Conservation (phyloP, 2,113 vertebrate genomes). For the Pongo abelii region DNA sequence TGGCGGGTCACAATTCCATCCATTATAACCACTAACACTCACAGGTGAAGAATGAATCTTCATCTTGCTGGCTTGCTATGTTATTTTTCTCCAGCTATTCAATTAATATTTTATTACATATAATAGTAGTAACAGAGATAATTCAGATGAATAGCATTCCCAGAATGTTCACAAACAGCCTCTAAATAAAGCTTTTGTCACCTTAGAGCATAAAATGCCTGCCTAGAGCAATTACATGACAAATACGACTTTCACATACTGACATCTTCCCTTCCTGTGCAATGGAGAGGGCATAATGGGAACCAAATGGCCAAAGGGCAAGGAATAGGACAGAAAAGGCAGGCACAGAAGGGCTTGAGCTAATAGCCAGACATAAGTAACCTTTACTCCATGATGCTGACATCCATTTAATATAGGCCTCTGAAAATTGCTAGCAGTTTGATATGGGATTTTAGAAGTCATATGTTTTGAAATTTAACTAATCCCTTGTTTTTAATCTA, state of each 20-base stretch:
- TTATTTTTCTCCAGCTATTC: constrained; percentile 10
- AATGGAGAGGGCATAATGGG: background rate
- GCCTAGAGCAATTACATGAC: background rate
- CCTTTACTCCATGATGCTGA: background rate
- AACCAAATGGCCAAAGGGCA: background rate
- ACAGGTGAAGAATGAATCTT: background rate
- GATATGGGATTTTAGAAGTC: constrained; percentile 52
- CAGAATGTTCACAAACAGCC: background rate
- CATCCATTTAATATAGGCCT: background rate
- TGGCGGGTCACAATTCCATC: background rate
- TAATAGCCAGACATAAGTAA: background rate
- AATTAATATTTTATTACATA: background rate
- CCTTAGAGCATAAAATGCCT: background rate
- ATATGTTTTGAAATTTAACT: constrained; percentile 16
- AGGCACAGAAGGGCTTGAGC: background rate
- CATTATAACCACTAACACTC: background rate
- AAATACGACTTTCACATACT: background rate
- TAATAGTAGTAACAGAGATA: background rate
- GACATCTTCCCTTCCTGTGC: background rate
- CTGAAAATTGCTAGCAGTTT: constrained; percentile 35
- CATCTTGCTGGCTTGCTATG: background rate
- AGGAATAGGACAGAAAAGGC: background rate
- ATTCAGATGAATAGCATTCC: background rate
- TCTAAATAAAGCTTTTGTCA: background rate
- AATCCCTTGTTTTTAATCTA: background rate